These are phyloP conservation scores for Prionchulus punctatus DNA, from an alignment of 2,888 invertebrate genomes.

Conservation along the genomic window DNA sequence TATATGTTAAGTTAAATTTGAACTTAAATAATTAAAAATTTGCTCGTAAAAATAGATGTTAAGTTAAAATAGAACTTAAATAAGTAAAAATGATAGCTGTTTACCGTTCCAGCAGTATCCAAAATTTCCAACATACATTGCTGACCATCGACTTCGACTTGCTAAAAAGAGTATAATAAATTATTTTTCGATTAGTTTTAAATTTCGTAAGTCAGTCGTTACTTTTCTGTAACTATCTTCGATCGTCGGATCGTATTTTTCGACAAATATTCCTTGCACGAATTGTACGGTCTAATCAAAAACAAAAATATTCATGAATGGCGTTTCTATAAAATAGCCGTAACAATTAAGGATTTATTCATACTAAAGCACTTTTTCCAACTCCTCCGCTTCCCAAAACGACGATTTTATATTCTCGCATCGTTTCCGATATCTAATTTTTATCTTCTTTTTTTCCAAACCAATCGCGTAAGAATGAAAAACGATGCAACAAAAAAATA, in stretches of 20 bases:
- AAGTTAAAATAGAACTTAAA: too few relatives aligned
- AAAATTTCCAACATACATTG: conserved; percentile 99
- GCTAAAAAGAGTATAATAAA: conserved; percentile 38
- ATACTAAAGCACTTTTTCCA: conserved; percentile 79
- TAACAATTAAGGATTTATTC: neutral
- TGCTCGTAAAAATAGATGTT: too few relatives aligned
- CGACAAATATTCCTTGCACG: conserved; percentile 96
- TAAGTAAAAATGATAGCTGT: too few relatives aligned
- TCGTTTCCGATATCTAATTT: too few relatives aligned
- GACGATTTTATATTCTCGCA: conserved; percentile 99
- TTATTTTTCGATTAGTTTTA: conserved; percentile 5
- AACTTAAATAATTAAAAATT: too few relatives aligned
- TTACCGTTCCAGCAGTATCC: conserved; percentile 93
- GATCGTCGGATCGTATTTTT: conserved; percentile 96
- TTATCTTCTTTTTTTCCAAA: too few relatives aligned
- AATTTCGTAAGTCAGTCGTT: neutral
- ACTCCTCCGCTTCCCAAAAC: conserved; percentile 98
- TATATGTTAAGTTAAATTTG: too few relatives aligned
- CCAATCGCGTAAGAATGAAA: too few relatives aligned
- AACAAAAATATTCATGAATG: neutral
- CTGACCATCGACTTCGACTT: conserved; percentile 97
- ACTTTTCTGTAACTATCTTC: conserved; percentile 94
- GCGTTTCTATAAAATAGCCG: neutral
- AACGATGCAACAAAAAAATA: too few relatives aligned
- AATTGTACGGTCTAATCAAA: conserved; percentile 61